Conservation (phyloP, 2,113 vertebrate species). For the Terrapene triunguis region DNA sequence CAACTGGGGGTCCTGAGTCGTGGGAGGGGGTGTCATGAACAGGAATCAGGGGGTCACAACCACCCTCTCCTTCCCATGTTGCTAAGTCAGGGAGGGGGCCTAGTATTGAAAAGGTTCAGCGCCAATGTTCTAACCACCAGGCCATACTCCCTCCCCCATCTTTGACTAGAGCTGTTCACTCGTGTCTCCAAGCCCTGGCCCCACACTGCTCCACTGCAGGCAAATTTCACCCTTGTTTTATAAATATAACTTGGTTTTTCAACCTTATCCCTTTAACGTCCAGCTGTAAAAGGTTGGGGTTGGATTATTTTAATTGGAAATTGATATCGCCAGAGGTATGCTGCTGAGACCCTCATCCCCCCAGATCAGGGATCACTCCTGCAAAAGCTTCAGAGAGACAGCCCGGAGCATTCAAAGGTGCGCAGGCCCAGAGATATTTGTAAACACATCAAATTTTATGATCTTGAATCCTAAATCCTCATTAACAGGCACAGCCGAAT, state of each 20-base stretch:
- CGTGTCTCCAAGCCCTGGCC: neutral
- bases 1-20: neutral
- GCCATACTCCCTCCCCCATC: neutral
- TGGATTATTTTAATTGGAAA: neutral
- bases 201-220: neutral
- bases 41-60: neutral
- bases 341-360: neutral
- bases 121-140: neutral
- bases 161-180: neutral
- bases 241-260: neutral
- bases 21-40: neutral
- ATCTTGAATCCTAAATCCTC: neutral
- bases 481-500: neutral
- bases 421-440: no score
- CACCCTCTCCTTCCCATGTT: neutral
- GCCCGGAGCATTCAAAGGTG: neutral
- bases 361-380: neutral
- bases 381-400: neutral
- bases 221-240: neutral
- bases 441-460: neutral
- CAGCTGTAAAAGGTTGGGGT: neutral
- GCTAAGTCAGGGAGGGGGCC: no score
- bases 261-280: neutral
- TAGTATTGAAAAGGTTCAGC: no score
- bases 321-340: neutral